Evolutionary conservation across 1,140 invertebrate species (phyloP).

Genomic region (Drosophila lacertosa): DNA sequence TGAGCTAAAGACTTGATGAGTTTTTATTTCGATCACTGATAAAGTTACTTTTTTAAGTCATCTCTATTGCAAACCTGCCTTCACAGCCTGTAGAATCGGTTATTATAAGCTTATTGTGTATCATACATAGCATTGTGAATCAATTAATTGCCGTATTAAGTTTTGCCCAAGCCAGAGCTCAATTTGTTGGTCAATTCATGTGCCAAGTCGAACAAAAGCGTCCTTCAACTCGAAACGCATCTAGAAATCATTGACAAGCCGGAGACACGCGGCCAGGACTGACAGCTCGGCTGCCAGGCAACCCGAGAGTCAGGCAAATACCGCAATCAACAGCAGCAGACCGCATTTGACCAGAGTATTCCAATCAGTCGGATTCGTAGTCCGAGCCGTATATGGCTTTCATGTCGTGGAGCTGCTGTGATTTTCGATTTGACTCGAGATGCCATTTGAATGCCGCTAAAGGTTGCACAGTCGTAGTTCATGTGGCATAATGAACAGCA

Average conservation of each 20-base stretch:
- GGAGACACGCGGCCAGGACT: slow-evolving; percentile 19
- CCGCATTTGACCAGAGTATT: slow-evolving; percentile 51
- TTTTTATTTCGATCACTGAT: no score
- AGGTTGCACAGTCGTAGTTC: slow-evolving; percentile 6
- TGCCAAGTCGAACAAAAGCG: slow-evolving; percentile 19
- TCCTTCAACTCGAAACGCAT: slow-evolving; percentile 5
- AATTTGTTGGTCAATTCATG: slow-evolving; percentile 43
- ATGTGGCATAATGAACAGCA: slow-evolving; percentile 30
- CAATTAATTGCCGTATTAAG: slow-evolving; percentile 59
- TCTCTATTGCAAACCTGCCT: background rate
- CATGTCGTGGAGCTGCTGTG: slow-evolving; percentile 6
- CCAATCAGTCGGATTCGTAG: slow-evolving; percentile 25
- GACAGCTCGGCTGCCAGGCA: slow-evolving; percentile 6
- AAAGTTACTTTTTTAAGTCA: background rate
- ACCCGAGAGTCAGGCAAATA: slow-evolving; percentile 4
- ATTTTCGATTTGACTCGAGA: slow-evolving; percentile 27
- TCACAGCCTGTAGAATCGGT: background rate
- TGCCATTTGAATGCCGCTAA: slow-evolving; percentile 48
- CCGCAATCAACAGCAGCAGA: slow-evolving; percentile 32
- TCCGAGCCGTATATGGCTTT: background rate
- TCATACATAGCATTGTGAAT: slow-evolving; percentile 59
- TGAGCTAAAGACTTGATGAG: no score
- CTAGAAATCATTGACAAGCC: slow-evolving; percentile 43
- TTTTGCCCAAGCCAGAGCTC: slow-evolving; percentile 44
- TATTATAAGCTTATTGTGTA: background rate